A percentile compares a stretch with the other conserved stretches of the same genome.
Conservation (phyloP, 2,797 vertebrate species). For the Sebastolobus alascanus region DNA sequence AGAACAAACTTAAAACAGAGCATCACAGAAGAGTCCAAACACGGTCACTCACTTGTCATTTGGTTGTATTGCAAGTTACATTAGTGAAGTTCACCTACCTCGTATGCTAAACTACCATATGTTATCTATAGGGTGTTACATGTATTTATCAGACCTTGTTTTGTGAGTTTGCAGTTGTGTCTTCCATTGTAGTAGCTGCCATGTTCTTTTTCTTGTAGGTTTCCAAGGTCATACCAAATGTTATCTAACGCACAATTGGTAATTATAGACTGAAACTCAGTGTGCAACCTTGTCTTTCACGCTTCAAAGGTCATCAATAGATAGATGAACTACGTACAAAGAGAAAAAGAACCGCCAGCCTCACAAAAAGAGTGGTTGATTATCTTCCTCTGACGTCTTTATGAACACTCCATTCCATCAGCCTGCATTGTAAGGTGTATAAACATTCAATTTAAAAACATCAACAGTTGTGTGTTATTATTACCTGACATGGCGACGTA, state of each 20-base stretch:
- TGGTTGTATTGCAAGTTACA: too few species aligned
- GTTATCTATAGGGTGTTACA: background rate
- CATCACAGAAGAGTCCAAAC: too few species aligned
- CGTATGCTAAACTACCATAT: background rate
- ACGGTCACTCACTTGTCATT: too few species aligned
- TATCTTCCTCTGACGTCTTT: background rate
- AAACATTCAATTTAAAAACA: background rate
- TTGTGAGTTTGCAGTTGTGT: too few species aligned
- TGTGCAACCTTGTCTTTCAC: background rate
- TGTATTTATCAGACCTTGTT: background rate
- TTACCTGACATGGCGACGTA: constrained; percentile 94
- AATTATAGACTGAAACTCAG: background rate
- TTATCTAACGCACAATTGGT: background rate
- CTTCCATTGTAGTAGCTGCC: background rate
- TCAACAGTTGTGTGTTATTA: background rate
- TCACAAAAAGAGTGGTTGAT: background rate
- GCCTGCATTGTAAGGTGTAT: background rate
- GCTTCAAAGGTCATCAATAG: background rate
- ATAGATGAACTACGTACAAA: background rate
- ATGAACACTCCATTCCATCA: background rate
- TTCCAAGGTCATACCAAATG: background rate
- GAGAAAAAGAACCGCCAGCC: background rate
- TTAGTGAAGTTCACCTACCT: background rate
- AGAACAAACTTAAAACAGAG: too few species aligned
- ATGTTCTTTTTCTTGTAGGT: background rate